These are phyloP conservation scores for Maniola jurtina DNA, from an alignment of 1,140 invertebrate species.

Conservation along the genomic window DNA sequence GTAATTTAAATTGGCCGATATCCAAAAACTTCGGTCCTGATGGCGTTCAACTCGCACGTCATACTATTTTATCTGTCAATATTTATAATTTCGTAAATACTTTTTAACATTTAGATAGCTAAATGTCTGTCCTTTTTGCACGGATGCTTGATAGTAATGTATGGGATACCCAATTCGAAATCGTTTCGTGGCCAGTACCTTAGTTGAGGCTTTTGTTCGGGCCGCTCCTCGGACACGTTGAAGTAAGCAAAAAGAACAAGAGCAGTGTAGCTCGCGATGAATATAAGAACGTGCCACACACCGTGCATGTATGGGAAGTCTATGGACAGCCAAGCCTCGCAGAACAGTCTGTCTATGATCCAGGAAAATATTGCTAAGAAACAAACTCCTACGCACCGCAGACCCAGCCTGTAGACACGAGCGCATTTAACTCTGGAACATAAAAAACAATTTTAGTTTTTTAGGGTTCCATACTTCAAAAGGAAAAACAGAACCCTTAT, in stretches of 20 bases:
- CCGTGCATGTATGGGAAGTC: conserved; percentile 90
- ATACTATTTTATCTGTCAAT: no score
- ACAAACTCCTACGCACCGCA: conserved; percentile 84
- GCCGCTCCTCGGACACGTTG: conserved; percentile 84
- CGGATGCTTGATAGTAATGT: conserved; percentile 83
- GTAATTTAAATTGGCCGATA: no score
- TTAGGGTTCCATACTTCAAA: no score
- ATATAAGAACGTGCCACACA: conserved; percentile 90
- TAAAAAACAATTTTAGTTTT: conserved; percentile 20
- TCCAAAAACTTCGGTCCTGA: no score
- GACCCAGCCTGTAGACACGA: conserved; percentile 83
- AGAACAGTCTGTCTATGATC: conserved; percentile 88
- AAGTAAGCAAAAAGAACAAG: conserved; percentile 89
- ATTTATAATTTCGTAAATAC: background rate
- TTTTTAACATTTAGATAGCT: background rate
- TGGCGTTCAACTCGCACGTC: no score
- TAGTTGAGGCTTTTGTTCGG: conserved; percentile 84
- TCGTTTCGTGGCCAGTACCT: conserved; percentile 87
- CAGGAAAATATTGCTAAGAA: conserved; percentile 85
- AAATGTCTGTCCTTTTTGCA: conserved; percentile 71
- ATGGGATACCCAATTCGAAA: conserved; percentile 87
- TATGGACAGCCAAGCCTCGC: conserved; percentile 86
- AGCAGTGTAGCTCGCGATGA: conserved; percentile 86
- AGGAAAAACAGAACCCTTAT: no score
- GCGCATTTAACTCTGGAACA: conserved; percentile 81